phyloP scores from a whole-genome alignment of 2,888 invertebrate species.

The Drosophila suboccidentalis region DNA sequence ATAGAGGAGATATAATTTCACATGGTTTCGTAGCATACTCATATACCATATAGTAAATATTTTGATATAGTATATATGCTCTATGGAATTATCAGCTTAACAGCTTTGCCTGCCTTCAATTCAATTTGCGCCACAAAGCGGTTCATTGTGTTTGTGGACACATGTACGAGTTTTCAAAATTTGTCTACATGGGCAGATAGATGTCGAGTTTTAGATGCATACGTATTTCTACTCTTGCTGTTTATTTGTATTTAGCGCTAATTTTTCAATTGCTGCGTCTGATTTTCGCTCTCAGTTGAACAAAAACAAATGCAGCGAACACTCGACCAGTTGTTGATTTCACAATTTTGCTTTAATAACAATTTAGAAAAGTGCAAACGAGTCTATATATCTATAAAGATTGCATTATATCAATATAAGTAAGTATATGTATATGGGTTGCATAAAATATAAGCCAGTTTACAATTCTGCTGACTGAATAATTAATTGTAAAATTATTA shows the following conservation, averaged over 20 bases:
- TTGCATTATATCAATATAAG: conserved; percentile 33
- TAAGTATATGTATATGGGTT: conserved; percentile 28
- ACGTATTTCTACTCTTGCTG: conserved; percentile 5
- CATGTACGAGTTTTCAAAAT: conserved; percentile 62
- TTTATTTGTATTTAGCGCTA: conserved; percentile 45
- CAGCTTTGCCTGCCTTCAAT: conserved; percentile 76
- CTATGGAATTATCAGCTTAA: conserved; percentile 54
- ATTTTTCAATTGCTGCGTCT: conserved; percentile 74
- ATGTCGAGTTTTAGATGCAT: conserved; percentile 11
- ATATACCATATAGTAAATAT: conserved; percentile 5
- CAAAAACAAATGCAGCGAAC: conserved; percentile 53
- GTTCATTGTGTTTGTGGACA: conserved; percentile 58
- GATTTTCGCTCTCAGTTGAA: conserved; percentile 66
- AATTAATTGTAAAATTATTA: conserved; percentile 30
- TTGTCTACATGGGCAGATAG: conserved; percentile 35
- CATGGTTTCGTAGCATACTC: conserved; percentile 20
- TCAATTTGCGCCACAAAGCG: conserved; percentile 66
- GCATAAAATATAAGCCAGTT: conserved; percentile 20
- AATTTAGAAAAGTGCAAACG: conserved; percentile 73
- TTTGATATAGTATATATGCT: conserved; percentile 19
- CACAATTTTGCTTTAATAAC: conserved; percentile 56
- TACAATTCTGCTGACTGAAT: conserved; percentile 16
- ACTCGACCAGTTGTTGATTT: conserved; percentile 55
- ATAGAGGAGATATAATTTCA: conserved; percentile 21
- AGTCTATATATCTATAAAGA: conserved; percentile 21